Conservation (phyloP, 2,888 invertebrate genomes). For the Caenorhabditis drosophilae region DNA sequence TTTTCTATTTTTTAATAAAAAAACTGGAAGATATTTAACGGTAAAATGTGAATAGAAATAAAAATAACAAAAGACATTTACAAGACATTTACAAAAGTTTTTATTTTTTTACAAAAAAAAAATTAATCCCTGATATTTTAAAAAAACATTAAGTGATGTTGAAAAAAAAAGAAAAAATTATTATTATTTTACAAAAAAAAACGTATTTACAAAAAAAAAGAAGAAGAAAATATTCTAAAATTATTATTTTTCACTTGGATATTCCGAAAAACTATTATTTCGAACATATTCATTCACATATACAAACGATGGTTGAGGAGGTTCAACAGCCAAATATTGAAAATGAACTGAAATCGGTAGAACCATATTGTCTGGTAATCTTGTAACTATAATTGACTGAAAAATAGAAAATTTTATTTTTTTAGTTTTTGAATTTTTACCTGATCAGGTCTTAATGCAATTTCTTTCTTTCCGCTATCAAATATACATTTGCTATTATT, state of each 20-base stretch:
- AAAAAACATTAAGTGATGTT: no score
- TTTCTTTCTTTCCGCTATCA: constrained; percentile 22
- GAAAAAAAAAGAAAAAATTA: no score
- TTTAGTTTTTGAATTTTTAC: constrained; percentile 2
- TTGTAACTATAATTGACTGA: constrained; percentile 23
- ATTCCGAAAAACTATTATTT: no score
- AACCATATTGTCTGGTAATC: constrained; percentile 18
- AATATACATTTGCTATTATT: constrained; percentile 5
- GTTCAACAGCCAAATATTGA: constrained; percentile 28
- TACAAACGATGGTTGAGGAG: constrained; percentile 19
- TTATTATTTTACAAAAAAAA: neutral
- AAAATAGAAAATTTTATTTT: neutral
- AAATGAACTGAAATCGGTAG: constrained; percentile 42
- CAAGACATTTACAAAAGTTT: no score
- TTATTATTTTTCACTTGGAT: no score
- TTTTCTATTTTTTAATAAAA: no score
- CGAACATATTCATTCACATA: constrained; percentile 21
- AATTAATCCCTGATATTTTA: no score
- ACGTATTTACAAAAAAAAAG: neutral
- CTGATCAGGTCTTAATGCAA: constrained; percentile 8
- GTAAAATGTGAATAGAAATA: no score
- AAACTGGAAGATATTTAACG: no score
- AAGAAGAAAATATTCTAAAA: neutral
- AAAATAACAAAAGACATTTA: no score
- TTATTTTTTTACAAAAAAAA: no score